These are phyloP conservation scores for Pedetes capensis DNA, from an alignment of 2,113 vertebrate species.

Conservation along the genomic window DNA sequence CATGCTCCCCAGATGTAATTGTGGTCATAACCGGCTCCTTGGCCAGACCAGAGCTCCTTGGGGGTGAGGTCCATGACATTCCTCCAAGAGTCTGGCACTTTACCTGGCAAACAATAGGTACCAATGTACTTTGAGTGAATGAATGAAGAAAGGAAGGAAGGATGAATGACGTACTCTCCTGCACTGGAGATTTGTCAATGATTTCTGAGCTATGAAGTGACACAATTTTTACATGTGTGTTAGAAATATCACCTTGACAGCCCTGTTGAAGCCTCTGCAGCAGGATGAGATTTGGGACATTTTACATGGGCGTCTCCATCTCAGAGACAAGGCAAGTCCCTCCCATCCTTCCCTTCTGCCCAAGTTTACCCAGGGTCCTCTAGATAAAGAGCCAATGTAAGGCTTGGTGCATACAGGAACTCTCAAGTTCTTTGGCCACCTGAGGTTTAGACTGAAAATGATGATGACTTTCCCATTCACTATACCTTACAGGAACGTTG, in stretches of 20 bases:
- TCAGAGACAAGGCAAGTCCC: background rate
- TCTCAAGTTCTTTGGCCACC: background rate
- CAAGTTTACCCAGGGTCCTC: background rate
- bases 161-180: background rate
- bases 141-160: background rate
- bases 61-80: background rate
- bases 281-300: background rate
- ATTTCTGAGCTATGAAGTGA: background rate
- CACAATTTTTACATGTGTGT: background rate
- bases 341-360: background rate
- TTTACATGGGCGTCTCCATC: background rate
- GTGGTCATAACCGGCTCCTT: background rate
- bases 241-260: background rate
- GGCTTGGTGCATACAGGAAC: background rate
- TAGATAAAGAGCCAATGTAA: background rate
- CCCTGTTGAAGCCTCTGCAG: background rate
- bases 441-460: background rate
- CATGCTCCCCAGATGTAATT: accelerated
- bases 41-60: background rate
- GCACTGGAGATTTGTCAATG: background rate
- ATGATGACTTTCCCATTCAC: background rate
- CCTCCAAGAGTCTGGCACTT: background rate
- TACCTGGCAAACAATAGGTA: background rate
- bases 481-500: background rate
- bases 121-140: background rate